Evolutionary conservation across 92 coral and sea anemone genomes (phyloP), one percentile per base, ranked within the genome.

Genomic region (Epizoanthus rinbou): DNA sequence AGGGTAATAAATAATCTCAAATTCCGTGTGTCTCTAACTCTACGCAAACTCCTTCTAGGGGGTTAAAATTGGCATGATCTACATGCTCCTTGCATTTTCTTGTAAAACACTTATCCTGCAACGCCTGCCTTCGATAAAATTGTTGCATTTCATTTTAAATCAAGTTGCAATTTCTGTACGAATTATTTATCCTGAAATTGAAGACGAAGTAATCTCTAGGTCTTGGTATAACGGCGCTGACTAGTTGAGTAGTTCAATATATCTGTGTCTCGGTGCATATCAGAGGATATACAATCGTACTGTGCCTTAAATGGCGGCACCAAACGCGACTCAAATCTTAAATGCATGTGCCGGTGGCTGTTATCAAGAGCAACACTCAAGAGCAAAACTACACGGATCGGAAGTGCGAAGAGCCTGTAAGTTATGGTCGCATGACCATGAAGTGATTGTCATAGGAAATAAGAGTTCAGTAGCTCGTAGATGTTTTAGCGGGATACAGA

Each of bases 241-340:
- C 64, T 52, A 64, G 64, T 74, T 1, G 79, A 74, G 47, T 52
- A 64, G 64, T 74, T 74, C 15, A 74, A 74, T 7, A 4, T 74
- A 19, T 24, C 79, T 0, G 43, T 25, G 28, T 43, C 79, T 15
- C 19, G 4, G 23, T 50, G 79, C 79, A 74, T 23, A 11, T 74
- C 79, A 22, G 41, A 53, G 41, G 79, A 74, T 50, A 10, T 24
- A 18, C 22, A 74, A 53, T 24, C 64, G 13, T 41, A 53, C 6
- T 74, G 79, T 74, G 79, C 16, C 15, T 24, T 74, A n/a, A n/a
- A 54, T 74, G 79, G 64, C n/a, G 79, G 22, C 22, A 3, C 0
- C 3, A 74, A 54, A 2, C 53, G 79, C 37, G 79, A 23, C 18
- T 25, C 64, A 24, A 50, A 53, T 18, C 79, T 53, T 21, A 56